A percentile compares a stretch with the other conserved stretches of the same genome.
Conservation (phyloP, 2,797 vertebrate species). For the Acanthurus leucopareius region DNA sequence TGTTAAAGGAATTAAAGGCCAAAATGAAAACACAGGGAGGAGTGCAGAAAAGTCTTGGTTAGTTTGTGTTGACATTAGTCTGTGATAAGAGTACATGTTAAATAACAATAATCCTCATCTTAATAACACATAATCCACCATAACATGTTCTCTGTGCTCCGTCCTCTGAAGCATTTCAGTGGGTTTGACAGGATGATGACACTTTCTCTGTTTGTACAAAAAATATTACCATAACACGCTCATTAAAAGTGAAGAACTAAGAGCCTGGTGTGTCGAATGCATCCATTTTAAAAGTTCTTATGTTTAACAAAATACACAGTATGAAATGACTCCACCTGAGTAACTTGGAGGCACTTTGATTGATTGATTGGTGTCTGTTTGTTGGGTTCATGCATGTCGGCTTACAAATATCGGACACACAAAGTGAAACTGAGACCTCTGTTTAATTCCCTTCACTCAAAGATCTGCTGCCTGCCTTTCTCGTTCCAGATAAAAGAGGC, state of each 20-base stretch:
- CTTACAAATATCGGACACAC: conserved; percentile 45
- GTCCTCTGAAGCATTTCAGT: not conserved
- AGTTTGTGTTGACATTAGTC: conserved; percentile 40
- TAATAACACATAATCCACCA: not conserved
- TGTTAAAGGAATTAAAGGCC: not conserved
- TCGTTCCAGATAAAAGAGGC: conserved; percentile 58
- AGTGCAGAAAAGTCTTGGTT: conserved; percentile 27
- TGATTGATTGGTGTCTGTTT: conserved; percentile 34
- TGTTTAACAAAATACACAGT: not conserved
- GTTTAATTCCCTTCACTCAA: conserved; percentile 64
- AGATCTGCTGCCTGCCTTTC: conserved; percentile 63
- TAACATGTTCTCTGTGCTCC: not conserved
- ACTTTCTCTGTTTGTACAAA: not conserved
- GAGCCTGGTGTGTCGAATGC: too few species aligned
- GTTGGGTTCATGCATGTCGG: conserved; percentile 30
- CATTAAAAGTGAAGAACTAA: not conserved
- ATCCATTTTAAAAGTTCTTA: not conserved
- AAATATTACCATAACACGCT: not conserved
- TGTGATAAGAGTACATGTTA: not conserved
- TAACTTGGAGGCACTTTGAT: not conserved
- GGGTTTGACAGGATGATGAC: not conserved
- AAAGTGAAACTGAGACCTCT: conserved; percentile 54
- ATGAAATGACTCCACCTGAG: conserved; percentile 22
- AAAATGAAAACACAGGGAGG: conserved; percentile 3
- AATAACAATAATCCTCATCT: not conserved